Conservation (phyloP, 1,140 invertebrate species). For the Calosoma granatense region DNA sequence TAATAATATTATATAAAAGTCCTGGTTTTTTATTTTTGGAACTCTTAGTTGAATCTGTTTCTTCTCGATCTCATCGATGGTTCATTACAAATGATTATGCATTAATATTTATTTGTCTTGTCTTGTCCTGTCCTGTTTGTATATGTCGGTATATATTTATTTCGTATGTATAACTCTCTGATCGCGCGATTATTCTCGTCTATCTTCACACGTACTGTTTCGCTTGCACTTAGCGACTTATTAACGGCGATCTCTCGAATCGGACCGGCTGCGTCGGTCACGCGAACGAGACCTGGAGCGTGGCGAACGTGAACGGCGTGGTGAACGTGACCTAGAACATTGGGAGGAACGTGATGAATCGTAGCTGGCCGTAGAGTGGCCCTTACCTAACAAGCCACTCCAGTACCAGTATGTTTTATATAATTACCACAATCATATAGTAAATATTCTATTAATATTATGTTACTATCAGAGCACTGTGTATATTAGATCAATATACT, state of each 20-base stretch:
- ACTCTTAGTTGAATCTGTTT: too few species aligned
- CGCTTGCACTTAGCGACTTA: too few species aligned
- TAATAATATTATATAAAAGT: too few species aligned
- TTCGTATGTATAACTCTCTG: too few species aligned
- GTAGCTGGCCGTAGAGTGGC: neutral
- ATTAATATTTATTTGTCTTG: too few species aligned
- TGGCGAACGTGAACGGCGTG: conserved; percentile 36
- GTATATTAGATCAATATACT: neutral
- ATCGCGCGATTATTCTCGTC: too few species aligned
- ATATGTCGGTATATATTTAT: too few species aligned
- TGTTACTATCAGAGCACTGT: conserved; percentile 8
- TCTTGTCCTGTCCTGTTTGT: too few species aligned
- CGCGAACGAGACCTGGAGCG: conserved; percentile 39
- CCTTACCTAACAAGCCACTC: neutral
- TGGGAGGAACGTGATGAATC: neutral
- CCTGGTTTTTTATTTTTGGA: too few species aligned
- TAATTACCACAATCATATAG: neutral
- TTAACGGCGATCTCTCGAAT: conserved; percentile 42
- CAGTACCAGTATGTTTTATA: neutral
- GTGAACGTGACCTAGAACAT: conserved; percentile 41
- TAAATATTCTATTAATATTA: conserved; percentile 17
- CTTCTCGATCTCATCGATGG: too few species aligned
- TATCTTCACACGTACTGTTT: too few species aligned
- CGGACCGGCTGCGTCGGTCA: conserved; percentile 39
- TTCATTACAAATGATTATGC: too few species aligned